phyloP scores from a whole-genome alignment of 2,888 invertebrate genomes.

The Dexiosoma caninum region DNA sequence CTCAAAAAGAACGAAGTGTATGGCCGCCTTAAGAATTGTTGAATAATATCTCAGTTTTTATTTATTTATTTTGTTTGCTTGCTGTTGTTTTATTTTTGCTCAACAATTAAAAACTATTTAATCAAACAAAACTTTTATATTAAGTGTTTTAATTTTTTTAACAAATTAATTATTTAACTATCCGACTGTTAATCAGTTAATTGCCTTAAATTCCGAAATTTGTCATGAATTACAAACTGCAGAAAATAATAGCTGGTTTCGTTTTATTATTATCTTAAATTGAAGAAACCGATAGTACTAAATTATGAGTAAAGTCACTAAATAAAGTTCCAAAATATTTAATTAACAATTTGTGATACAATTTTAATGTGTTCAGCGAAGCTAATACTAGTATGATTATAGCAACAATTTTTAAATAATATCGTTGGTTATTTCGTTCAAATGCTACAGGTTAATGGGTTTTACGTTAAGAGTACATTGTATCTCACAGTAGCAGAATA shows the following conservation, averaged over 20 bases:
- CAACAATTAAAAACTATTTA: background rate
- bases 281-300: background rate
- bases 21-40: no score
- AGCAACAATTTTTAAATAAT: no score
- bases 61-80: background rate
- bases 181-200: background rate
- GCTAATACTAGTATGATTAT: background rate
- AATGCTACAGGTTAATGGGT: no score
- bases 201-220: background rate
- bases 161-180: slow-evolving; percentile 14
- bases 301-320: slow-evolving; percentile 16
- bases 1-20: no score
- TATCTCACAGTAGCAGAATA: no score
- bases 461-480: no score
- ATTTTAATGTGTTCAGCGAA: background rate
- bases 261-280: no score
- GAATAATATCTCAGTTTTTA: no score
- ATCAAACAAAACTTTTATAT: background rate
- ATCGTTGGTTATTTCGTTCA: no score
- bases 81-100: no score
- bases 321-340: background rate
- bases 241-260: background rate
- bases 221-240: background rate
- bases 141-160: background rate
- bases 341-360: slow-evolving; percentile 33